Conservation (phyloP, 2,797 vertebrate species). For the Clarias platycephalus region DNA sequence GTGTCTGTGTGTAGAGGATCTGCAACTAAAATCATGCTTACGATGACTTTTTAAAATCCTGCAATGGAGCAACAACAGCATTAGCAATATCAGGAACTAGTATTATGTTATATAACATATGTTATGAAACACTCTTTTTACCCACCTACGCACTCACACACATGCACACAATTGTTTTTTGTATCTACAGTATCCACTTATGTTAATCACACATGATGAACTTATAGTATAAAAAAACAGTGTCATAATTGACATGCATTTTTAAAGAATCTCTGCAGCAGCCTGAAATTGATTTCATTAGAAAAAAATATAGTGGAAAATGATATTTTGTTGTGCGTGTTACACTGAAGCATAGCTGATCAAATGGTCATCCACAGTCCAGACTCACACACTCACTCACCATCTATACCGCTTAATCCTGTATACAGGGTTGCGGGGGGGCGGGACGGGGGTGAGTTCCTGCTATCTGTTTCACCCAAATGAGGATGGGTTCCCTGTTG, state of each 20-base stretch:
- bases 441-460: too few species aligned
- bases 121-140: neutral
- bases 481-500: too few species aligned
- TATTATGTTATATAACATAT: neutral
- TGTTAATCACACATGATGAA: neutral
- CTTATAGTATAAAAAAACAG: neutral
- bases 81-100: neutral
- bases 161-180: neutral
- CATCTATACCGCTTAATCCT: too few species aligned
- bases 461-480: too few species aligned
- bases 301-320: neutral
- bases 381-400: neutral
- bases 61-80: neutral
- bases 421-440: too few species aligned
- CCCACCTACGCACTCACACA: neutral
- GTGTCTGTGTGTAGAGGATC: slow-evolving; percentile 45
- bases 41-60: slow-evolving; percentile 55
- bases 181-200: neutral
- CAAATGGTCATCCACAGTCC: neutral
- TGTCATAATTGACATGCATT: neutral
- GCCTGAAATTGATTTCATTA: neutral
- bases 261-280: neutral
- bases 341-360: neutral
- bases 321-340: neutral
- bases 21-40: slow-evolving; percentile 48